These are phyloP conservation scores for Thamnophis sirtalis DNA, from an alignment of 2,113 vertebrate genomes.

Conservation along the genomic window DNA sequence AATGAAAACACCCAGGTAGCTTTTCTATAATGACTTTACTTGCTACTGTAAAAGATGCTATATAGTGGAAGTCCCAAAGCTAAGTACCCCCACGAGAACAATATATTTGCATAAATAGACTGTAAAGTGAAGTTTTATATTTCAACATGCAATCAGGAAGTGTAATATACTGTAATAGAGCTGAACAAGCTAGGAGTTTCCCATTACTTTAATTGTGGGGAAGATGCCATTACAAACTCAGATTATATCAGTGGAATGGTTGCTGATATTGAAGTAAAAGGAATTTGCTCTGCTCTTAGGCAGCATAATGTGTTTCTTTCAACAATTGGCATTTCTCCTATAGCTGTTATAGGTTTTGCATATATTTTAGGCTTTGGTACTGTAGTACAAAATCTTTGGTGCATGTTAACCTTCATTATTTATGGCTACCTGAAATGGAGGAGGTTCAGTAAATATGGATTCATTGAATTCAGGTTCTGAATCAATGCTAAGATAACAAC, in stretches of 20 bases:
- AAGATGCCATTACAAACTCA: not conserved
- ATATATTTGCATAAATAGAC: not conserved
- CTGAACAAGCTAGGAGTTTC: not conserved
- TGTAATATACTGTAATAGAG: not conserved
- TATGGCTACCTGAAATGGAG: slow-evolving; percentile 2
- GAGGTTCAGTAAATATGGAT: slow-evolving; percentile 21
- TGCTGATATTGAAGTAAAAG: not conserved
- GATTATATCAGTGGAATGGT: slow-evolving; percentile 9
- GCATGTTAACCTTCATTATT: slow-evolving; percentile 1
- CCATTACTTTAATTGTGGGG: not conserved
- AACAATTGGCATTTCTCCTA: not conserved
- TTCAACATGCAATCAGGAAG: not conserved
- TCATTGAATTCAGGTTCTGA: slow-evolving; percentile 17
- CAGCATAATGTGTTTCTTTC: not conserved
- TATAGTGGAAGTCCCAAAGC: not conserved
- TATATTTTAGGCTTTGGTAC: not conserved
- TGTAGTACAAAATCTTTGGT: not conserved
- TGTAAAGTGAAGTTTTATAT: not conserved
- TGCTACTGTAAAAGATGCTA: not conserved
- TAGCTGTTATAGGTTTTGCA: not conserved
- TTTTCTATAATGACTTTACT: not conserved
- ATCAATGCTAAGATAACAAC: not conserved
- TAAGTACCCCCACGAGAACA: not conserved
- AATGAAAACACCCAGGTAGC: not conserved
- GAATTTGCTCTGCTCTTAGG: not conserved